Conservation (phyloP, 37 sponge, comb jelly and placozoan species). For the Amphimedon queenslandica region DNA sequence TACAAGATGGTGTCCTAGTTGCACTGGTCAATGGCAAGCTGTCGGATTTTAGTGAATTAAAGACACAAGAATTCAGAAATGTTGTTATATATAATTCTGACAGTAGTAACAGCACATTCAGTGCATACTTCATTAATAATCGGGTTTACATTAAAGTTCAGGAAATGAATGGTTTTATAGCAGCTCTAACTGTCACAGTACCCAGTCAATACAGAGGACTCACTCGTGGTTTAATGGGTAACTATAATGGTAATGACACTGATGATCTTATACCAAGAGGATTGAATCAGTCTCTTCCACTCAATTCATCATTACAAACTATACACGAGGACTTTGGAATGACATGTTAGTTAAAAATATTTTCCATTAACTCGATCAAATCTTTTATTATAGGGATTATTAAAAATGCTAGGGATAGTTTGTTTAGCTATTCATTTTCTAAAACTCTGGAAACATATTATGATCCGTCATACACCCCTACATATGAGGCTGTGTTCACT, state of each 20-base stretch:
- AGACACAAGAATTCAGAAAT: constrained; percentile 1
- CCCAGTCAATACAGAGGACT: neutral
- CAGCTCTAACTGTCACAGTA: constrained; percentile 5
- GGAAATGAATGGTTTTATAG: constrained; percentile 31
- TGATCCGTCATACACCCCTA: constrained; percentile 43
- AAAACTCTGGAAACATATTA: constrained; percentile 35
- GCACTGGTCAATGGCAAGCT: constrained; percentile 8
- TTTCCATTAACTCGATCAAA: neutral
- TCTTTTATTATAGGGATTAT: constrained; percentile 53
- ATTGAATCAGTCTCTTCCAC: neutral
- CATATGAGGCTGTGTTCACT: constrained; percentile 38
- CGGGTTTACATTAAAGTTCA: constrained; percentile 8
- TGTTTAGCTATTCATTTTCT: constrained; percentile 27
- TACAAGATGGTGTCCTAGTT: neutral
- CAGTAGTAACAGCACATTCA: constrained; percentile 11
- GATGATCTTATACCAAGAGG: constrained; percentile 36
- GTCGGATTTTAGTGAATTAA: constrained; percentile 8
- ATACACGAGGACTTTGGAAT: constrained; percentile 42
- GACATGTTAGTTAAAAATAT: constrained; percentile 22
- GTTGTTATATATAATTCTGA: constrained; percentile 10
- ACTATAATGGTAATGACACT: constrained; percentile 32
- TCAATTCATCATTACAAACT: constrained; percentile 23
- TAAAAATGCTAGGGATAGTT: constrained; percentile 16
- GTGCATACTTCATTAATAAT: constrained; percentile 3
- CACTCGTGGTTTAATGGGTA: constrained; percentile 35